Evolutionary conservation across 2,888 invertebrate species (phyloP).

Genomic region (Acrobasis consociella): DNA sequence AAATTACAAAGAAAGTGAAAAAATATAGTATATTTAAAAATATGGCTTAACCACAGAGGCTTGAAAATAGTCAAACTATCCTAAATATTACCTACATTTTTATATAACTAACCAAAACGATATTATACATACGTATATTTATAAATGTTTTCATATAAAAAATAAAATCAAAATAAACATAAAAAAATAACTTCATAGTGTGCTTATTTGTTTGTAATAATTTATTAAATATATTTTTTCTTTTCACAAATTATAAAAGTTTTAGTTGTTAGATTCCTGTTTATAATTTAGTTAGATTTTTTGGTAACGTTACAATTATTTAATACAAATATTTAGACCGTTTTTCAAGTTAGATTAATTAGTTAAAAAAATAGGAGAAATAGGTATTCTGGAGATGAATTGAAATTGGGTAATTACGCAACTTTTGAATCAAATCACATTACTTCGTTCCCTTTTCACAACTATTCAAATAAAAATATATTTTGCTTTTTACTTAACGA

Average conservation of each 20-base stretch:
- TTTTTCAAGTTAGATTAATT: slow-evolving; percentile 9
- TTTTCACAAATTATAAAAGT: too few relatives aligned
- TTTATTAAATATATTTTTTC: too few relatives aligned
- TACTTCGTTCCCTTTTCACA: neutral
- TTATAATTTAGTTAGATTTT: too few relatives aligned
- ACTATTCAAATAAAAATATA: neutral
- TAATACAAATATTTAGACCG: neutral
- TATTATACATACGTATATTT: slow-evolving; percentile 6
- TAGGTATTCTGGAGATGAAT: slow-evolving; percentile 7
- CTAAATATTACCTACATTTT: neutral
- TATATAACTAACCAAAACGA: neutral
- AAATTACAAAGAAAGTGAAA: neutral
- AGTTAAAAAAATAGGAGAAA: slow-evolving; percentile 2
- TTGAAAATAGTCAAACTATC: slow-evolving; percentile 1
- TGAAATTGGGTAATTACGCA: neutral
- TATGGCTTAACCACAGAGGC: neutral
- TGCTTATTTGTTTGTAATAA: too few relatives aligned
- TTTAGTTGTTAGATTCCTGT: too few relatives aligned
- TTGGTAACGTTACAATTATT: too few relatives aligned
- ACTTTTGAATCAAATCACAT: neutral
- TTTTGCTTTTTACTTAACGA: neutral
- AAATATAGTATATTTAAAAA: neutral
- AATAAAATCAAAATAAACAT: neutral
- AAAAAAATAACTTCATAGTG: too few relatives aligned
- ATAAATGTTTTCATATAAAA: neutral